phyloP scores from a whole-genome alignment of 2,888 invertebrate species.

The Argyra leucocephala region DNA sequence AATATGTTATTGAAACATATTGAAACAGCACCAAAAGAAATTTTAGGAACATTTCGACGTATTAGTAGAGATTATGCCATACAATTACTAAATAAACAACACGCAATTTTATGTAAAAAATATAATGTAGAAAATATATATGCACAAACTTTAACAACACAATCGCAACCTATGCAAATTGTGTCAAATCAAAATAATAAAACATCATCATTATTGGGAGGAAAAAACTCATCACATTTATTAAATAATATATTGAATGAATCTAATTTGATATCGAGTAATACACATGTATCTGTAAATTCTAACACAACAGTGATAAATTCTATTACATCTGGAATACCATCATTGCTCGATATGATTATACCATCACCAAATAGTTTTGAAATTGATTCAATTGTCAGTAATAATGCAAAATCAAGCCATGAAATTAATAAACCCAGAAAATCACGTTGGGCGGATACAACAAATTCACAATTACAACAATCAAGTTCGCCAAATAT shows the following conservation, averaged over 20 bases:
- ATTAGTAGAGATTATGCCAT: slow-evolving; percentile 67
- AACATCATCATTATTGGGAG: slow-evolving; percentile 40
- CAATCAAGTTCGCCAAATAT: neutral
- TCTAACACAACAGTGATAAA: slow-evolving; percentile 30
- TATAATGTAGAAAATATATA: slow-evolving; percentile 38
- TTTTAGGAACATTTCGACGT: slow-evolving; percentile 80
- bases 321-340: slow-evolving; percentile 26
- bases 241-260: slow-evolving; percentile 40
- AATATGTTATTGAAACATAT: slow-evolving; percentile 62
- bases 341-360: slow-evolving; percentile 40
- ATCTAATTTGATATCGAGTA: slow-evolving; percentile 26
- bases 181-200: slow-evolving; percentile 11
- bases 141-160: slow-evolving; percentile 23
- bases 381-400: neutral
- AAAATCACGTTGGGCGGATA: slow-evolving; percentile 41
- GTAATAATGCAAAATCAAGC: slow-evolving; percentile 19
- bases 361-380: slow-evolving; percentile 34
- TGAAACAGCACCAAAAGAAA: slow-evolving; percentile 84
- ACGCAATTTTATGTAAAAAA: slow-evolving; percentile 45
- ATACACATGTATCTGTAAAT: neutral
- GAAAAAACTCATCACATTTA: slow-evolving; percentile 25
- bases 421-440: slow-evolving; percentile 31
- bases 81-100: slow-evolving; percentile 45
- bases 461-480: slow-evolving; percentile 15
- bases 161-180: slow-evolving; percentile 22